Evolutionary conservation across 2,113 vertebrate genomes (phyloP).

Genomic region (Synchiropus splendidus): DNA sequence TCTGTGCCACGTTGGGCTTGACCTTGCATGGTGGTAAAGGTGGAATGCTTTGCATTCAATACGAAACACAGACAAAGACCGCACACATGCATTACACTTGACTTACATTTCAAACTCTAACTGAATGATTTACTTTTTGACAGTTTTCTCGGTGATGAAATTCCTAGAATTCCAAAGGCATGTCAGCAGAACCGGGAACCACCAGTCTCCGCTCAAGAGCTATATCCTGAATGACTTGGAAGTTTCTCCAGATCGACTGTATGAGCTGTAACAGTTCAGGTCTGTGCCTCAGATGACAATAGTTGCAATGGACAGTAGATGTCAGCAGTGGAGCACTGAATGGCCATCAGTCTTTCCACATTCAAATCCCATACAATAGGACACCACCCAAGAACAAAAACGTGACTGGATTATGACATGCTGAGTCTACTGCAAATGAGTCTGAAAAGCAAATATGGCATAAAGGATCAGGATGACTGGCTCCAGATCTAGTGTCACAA

Average conservation of each 20-base stretch:
- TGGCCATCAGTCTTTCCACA: too few relatives aligned
- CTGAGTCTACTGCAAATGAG: constrained; percentile 4
- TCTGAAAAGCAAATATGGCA: constrained; percentile 24
- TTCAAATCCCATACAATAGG: constrained; percentile 1
- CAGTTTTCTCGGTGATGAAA: constrained; percentile 13
- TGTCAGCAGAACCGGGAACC: background rate
- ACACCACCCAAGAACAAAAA: too few relatives aligned
- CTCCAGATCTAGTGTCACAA: constrained; percentile 45
- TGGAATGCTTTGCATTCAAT: too few relatives aligned
- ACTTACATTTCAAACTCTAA: too few relatives aligned
- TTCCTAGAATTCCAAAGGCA: background rate
- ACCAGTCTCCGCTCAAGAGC: background rate
- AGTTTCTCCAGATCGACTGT: too few relatives aligned
- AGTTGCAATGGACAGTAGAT: constrained; percentile 56
- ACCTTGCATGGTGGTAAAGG: background rate
- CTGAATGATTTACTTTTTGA: background rate
- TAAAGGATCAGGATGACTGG: constrained; percentile 32
- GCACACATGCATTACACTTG: too few relatives aligned
- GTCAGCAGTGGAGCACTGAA: constrained; percentile 59
- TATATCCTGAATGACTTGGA: too few relatives aligned
- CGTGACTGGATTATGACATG: too few relatives aligned
- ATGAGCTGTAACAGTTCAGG: too few relatives aligned
- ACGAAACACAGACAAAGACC: too few relatives aligned
- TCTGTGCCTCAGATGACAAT: constrained; percentile 15
- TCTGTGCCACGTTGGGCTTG: constrained; percentile 24